Conservation (phyloP, 2,113 vertebrate genomes). For the Nipponia nippon region DNA sequence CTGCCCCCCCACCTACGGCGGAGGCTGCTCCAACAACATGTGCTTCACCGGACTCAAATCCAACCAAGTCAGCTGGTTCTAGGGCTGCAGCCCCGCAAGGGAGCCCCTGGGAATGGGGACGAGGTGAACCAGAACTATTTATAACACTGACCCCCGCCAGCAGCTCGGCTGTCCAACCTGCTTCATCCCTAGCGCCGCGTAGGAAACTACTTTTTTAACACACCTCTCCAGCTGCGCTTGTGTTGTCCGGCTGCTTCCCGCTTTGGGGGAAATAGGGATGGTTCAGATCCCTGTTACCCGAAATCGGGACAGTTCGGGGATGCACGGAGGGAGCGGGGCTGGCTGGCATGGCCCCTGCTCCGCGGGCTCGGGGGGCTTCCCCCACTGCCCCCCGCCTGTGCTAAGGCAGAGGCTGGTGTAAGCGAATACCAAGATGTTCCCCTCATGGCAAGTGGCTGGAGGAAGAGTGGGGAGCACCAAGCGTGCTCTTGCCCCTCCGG, state of each 20-base stretch:
- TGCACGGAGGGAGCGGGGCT: neutral
- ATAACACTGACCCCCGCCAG: neutral
- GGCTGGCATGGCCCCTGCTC: neutral
- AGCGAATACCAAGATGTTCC: neutral
- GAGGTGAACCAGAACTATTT: constrained; percentile 22
- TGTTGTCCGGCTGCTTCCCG: neutral
- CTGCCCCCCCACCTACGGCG: constrained; percentile 82
- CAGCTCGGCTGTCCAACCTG: neutral
- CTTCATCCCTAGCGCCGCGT: neutral
- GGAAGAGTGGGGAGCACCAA: neutral
- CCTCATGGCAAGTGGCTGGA: neutral
- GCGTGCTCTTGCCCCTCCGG: neutral
- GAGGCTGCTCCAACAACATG: constrained; percentile 84
- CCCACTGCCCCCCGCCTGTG: neutral
- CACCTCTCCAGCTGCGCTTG: neutral
- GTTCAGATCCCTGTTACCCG: neutral
- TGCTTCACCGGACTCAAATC: constrained; percentile 76
- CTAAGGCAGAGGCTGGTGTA: neutral
- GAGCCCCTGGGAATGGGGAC: neutral
- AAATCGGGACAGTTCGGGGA: neutral
- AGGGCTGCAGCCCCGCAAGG: neutral
- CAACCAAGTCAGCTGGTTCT: constrained; percentile 71
- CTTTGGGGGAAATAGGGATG: neutral
- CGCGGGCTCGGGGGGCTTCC: accelerated
- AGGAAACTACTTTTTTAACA: neutral